Conservation (phyloP, 2,113 vertebrate species). For the Galbula dea region DNA sequence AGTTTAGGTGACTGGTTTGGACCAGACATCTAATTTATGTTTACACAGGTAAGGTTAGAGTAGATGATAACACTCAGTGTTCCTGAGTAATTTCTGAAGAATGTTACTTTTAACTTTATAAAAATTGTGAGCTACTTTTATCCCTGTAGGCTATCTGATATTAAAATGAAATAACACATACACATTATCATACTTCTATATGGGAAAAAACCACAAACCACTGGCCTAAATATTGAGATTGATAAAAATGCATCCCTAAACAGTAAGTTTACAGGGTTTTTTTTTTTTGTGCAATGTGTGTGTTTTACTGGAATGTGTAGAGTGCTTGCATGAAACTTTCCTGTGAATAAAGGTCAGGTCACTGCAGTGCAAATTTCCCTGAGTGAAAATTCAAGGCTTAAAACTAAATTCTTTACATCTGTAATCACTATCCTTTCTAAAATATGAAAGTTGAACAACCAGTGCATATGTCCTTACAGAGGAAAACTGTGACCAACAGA, state of each 20-base stretch:
- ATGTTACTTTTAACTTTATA: background rate
- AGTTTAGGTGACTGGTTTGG: too few relatives aligned
- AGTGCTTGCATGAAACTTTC: background rate
- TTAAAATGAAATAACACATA: background rate
- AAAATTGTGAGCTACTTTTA: background rate
- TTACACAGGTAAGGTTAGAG: background rate
- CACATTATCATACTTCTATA: background rate
- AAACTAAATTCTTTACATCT: background rate
- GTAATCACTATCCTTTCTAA: background rate
- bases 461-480: background rate
- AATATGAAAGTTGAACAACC: background rate
- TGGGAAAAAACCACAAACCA: too few relatives aligned
- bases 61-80: background rate
- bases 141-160: background rate
- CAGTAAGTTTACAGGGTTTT: too few relatives aligned
- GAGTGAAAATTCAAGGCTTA: background rate
- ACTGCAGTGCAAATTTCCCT: background rate
- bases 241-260: background rate
- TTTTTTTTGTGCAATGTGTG: too few relatives aligned
- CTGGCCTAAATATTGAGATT: background rate
- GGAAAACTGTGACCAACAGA: background rate
- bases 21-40: too few relatives aligned
- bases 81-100: background rate
- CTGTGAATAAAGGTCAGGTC: background rate
- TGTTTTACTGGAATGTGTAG: background rate